These are phyloP conservation scores for Pimephales promelas DNA, from an alignment of 2,113 vertebrate species.

Conservation along the genomic window DNA sequence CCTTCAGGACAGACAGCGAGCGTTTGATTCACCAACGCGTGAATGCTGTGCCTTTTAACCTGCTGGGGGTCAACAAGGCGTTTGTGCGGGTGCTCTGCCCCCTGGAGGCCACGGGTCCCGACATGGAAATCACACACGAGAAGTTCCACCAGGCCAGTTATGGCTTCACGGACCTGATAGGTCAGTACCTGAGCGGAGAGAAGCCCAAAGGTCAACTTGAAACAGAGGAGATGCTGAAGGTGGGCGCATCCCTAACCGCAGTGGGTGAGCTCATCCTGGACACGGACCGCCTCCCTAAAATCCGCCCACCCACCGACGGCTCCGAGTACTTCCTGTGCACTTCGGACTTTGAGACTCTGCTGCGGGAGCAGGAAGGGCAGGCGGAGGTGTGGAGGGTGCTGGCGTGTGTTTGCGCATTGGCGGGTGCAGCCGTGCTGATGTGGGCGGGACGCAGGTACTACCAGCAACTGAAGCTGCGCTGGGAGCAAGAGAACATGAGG, in stretches of 20 bases:
- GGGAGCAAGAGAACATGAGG: constrained; percentile 65
- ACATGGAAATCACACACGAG: constrained; percentile 81
- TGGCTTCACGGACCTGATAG: constrained; percentile 77
- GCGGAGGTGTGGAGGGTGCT: constrained; percentile 74
- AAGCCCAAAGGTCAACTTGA: constrained; percentile 88
- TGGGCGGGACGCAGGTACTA: constrained; percentile 74
- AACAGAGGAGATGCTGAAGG: constrained; percentile 86
- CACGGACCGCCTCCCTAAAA: constrained; percentile 74
- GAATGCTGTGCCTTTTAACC: constrained; percentile 78
- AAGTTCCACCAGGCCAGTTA: constrained; percentile 82
- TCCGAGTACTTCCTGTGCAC: constrained; percentile 79
- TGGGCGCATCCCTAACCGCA: constrained; percentile 80
- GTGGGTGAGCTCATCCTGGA: constrained; percentile 81
- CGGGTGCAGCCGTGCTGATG: constrained; percentile 68
- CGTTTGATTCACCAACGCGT: constrained; percentile 78
- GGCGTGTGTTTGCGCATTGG: constrained; percentile 63
- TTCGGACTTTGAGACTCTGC: constrained; percentile 77
- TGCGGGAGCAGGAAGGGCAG: constrained; percentile 67
- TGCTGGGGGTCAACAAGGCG: constrained; percentile 65
- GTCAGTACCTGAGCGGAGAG: constrained; percentile 85
- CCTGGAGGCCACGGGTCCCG: constrained; percentile 72
- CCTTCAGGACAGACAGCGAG: constrained; percentile 79
- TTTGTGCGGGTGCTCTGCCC: constrained; percentile 79
- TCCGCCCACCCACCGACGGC: constrained; percentile 76
- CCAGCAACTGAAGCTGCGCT: constrained; percentile 51